Conservation (phyloP, 2,888 invertebrate genomes). For the Ferrisia virgata region DNA sequence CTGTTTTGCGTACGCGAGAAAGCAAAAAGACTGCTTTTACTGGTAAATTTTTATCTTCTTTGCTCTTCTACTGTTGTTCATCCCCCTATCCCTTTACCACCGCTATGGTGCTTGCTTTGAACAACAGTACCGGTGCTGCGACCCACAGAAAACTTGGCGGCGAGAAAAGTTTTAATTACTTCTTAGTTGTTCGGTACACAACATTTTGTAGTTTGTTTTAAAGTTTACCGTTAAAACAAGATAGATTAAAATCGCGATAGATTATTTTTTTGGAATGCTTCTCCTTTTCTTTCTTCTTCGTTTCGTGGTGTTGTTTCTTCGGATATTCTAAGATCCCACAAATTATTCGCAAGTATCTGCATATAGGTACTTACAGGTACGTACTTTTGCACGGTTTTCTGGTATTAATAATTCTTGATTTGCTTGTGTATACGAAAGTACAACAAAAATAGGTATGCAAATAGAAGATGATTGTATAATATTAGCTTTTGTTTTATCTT, state of each 20-base stretch:
- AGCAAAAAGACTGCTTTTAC: no score
- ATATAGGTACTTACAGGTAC: not conserved
- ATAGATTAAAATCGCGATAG: not conserved
- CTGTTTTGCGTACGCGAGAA: no score
- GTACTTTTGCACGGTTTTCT: no score
- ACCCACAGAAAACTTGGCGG: not conserved
- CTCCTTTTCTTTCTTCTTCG: not conserved
- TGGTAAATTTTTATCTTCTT: no score
- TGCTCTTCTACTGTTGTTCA: no score
- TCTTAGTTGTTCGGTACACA: not conserved
- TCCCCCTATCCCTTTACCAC: not conserved
- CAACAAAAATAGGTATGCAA: no score
- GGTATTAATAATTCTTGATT: no score
- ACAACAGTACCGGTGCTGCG: not conserved
- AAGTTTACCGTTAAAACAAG: not conserved
- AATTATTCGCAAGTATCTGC: not conserved
- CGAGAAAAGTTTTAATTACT: constrained; percentile 2
- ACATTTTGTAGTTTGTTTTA: not conserved
- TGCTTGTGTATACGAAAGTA: no score
- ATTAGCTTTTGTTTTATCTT: no score
- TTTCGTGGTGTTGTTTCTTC: not conserved
- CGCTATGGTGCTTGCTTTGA: not conserved
- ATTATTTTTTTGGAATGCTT: not conserved
- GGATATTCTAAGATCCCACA: not conserved
- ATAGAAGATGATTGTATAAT: no score